Conservation (phyloP, 2,888 invertebrate genomes). For the Rhabditophanes sp. region DNA sequence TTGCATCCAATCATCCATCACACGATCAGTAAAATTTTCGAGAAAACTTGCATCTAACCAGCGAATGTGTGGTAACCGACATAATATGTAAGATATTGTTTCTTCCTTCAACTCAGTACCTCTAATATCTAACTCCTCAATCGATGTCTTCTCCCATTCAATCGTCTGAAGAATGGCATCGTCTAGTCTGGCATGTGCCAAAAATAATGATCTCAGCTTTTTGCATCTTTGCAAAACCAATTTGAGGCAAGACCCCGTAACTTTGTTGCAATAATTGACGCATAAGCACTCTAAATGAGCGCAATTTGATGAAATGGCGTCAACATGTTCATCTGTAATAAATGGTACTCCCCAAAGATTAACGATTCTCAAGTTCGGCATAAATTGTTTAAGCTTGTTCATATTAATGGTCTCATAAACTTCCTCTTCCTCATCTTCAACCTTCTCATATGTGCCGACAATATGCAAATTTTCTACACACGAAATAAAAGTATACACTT, state of each 20-base stretch:
- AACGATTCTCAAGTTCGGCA: slow-evolving; percentile 87
- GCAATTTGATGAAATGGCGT: slow-evolving; percentile 59
- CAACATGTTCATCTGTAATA: slow-evolving; percentile 85
- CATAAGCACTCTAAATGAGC: slow-evolving; percentile 79
- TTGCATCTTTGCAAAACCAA: slow-evolving; percentile 79
- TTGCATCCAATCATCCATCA: slow-evolving; percentile 77
- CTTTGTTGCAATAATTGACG: slow-evolving; percentile 88
- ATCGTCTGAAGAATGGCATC: slow-evolving; percentile 83
- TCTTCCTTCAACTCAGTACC: slow-evolving; percentile 88
- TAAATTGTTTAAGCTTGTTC: slow-evolving; percentile 89
- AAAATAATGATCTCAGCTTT: slow-evolving; percentile 71
- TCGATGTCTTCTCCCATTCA: slow-evolving; percentile 82
- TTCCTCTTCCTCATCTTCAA: slow-evolving; percentile 96
- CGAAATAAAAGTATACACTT: slow-evolving; percentile 97
- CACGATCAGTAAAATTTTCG: slow-evolving; percentile 88
- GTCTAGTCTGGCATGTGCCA: slow-evolving; percentile 87
- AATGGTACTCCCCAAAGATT: slow-evolving; percentile 72
- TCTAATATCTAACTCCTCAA: slow-evolving; percentile 87
- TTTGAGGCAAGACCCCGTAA: slow-evolving; percentile 85
- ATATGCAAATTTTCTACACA: slow-evolving; percentile 89
- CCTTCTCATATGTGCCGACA: slow-evolving; percentile 89
- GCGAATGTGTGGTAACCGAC: slow-evolving; percentile 65
- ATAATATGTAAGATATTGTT: slow-evolving; percentile 76
- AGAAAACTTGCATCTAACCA: slow-evolving; percentile 88
- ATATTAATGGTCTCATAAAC: slow-evolving; percentile 98